Percentiles rank a stretch among this genome's conserved stretches.
phyloP scores from a whole-genome alignment of 2,888 invertebrate genomes.

The Drosophila prostipennis region DNA sequence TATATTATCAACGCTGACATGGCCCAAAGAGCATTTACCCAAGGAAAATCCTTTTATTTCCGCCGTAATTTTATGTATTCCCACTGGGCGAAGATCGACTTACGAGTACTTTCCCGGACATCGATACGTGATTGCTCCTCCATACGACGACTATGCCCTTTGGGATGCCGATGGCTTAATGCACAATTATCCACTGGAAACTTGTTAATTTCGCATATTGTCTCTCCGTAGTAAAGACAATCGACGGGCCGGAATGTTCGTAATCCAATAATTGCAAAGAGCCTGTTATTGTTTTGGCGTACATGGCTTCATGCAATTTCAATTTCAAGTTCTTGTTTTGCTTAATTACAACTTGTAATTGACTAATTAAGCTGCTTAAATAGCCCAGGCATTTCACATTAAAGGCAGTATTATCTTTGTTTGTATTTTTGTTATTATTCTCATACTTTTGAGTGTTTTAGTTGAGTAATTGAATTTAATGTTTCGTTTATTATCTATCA shows the following conservation, averaged over 20 bases:
- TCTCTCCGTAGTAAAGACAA: background rate
- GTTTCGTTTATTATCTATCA: too few relatives aligned
- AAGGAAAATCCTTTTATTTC: conserved; percentile 44
- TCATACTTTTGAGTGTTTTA: background rate
- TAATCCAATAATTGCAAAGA: conserved; percentile 35
- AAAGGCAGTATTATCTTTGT: too few relatives aligned
- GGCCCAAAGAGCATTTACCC: conserved; percentile 40
- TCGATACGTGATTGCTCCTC: conserved; percentile 21
- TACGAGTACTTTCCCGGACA: conserved; percentile 12
- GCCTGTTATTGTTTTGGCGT: conserved; percentile 23
- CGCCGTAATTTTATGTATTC: conserved; percentile 34
- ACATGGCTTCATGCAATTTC: conserved; percentile 12
- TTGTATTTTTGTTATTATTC: background rate
- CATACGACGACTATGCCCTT: background rate
- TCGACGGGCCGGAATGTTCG: background rate
- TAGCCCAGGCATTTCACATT: too few relatives aligned
- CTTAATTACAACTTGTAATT: conserved; percentile 41
- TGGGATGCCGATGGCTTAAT: conserved; percentile 20
- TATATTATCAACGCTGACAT: conserved; percentile 46
- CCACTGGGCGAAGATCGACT: conserved; percentile 25
- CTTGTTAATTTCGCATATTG: conserved; percentile 33
- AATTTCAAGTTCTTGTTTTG: conserved; percentile 21
- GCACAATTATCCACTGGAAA: conserved; percentile 35
- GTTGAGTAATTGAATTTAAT: background rate
- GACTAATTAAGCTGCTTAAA: conserved; percentile 25